Conservation (phyloP, 1,140 invertebrate genomes). For the Maniola jurtina region DNA sequence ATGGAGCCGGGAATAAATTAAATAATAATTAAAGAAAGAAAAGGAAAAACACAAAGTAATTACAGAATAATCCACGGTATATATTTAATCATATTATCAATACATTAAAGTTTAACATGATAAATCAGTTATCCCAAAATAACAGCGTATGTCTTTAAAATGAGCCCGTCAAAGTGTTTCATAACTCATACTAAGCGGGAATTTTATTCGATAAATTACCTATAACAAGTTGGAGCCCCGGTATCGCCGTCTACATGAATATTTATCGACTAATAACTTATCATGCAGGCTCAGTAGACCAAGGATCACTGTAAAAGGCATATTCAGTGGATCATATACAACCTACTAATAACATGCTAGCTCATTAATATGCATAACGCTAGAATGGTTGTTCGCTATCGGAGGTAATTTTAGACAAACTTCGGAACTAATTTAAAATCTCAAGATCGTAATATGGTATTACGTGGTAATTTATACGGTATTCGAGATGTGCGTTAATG, state of each 20-base stretch:
- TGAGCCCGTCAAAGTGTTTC: slow-evolving; percentile 20
- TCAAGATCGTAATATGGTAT: slow-evolving; percentile 48
- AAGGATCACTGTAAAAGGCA: slow-evolving; percentile 46
- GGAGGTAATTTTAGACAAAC: slow-evolving; percentile 60
- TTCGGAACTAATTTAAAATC: slow-evolving; percentile 67
- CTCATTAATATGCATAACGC: slow-evolving; percentile 68
- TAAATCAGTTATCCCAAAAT: slow-evolving; percentile 1
- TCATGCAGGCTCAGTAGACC: slow-evolving; percentile 41
- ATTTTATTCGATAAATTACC: slow-evolving; percentile 36
- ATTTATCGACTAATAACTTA: slow-evolving; percentile 46
- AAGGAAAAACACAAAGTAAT: neutral
- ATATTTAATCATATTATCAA: neutral
- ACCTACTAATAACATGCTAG: slow-evolving; percentile 49
- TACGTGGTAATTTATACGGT: slow-evolving; percentile 5
- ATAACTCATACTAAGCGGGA: slow-evolving; percentile 28
- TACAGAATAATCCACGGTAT: neutral
- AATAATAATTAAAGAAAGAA: neutral
- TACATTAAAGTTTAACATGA: neutral
- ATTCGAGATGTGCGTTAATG: slow-evolving; percentile 23
- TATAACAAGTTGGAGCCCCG: slow-evolving; percentile 27
- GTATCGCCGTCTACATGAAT: slow-evolving; percentile 40
- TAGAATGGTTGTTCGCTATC: slow-evolving; percentile 53
- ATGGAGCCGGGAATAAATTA: too few relatives aligned
- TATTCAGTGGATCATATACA: slow-evolving; percentile 38
- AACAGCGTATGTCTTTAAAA: slow-evolving; percentile 25